Evolutionary conservation across 1,140 invertebrate genomes (phyloP).

Genomic region (Neodiprion virginianus): DNA sequence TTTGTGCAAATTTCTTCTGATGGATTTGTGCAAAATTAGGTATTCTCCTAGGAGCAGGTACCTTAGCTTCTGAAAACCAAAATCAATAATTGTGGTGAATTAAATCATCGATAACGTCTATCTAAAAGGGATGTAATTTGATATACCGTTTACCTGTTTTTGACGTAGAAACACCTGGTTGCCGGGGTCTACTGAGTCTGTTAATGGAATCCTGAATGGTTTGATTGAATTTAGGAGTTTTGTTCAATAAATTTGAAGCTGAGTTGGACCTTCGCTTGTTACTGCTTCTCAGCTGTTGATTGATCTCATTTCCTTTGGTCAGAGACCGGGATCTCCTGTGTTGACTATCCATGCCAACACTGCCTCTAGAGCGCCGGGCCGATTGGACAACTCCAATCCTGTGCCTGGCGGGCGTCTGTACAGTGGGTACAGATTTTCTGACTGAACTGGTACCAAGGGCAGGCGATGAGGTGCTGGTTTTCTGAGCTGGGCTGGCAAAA

Average conservation of each 20-base stretch:
- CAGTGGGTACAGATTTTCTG: neutral
- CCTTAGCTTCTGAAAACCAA: constrained; percentile 33
- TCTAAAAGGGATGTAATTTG: constrained; percentile 5
- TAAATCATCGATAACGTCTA: neutral
- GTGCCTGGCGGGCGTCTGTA: neutral
- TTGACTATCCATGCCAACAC: neutral
- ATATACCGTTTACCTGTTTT: constrained; percentile 31
- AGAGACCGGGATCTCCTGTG: constrained; percentile 9
- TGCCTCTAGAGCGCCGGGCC: neutral
- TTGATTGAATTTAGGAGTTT: constrained; percentile 5
- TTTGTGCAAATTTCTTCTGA: constrained; percentile 66
- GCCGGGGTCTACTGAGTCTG: constrained; percentile 34
- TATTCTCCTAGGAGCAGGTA: constrained; percentile 55
- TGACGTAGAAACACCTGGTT: constrained; percentile 21
- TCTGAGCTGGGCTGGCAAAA: constrained; percentile 32
- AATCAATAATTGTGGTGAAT: too few relatives aligned
- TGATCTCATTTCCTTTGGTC: neutral
- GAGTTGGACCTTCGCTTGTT: constrained; percentile 29
- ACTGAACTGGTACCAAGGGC: neutral
- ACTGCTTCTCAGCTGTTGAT: neutral
- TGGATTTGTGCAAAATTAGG: constrained; percentile 73
- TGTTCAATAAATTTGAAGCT: constrained; percentile 6
- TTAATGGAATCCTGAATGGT: constrained; percentile 25
- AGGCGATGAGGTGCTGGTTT: neutral
- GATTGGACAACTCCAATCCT: neutral